phyloP scores from a whole-genome alignment of 2,888 invertebrate genomes.

The Zygaena filipendulae region DNA sequence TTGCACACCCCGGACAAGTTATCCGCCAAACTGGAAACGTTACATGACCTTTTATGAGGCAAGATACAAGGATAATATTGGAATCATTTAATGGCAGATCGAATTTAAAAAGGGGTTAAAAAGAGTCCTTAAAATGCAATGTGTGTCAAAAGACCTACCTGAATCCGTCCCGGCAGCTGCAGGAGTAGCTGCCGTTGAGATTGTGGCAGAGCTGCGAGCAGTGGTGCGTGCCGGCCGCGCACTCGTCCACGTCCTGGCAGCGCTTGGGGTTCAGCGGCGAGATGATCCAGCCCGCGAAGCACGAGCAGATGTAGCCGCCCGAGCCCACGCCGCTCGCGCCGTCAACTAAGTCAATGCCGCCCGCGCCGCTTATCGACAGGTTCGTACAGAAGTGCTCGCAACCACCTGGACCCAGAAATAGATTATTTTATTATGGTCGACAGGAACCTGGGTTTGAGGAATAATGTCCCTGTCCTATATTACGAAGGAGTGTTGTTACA shows the following conservation, averaged over 20 bases:
- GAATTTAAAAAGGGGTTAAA: no score
- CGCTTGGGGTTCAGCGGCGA: constrained; percentile 82
- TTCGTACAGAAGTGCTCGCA: constrained; percentile 94
- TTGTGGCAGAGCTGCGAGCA: constrained; percentile 96
- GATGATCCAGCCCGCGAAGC: constrained; percentile 87
- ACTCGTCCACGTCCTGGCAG: constrained; percentile 92
- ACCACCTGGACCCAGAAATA: constrained; percentile 75
- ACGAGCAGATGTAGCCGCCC: constrained; percentile 89
- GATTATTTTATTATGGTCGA: no score
- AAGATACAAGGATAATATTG: not conserved
- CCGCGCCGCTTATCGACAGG: constrained; percentile 56
- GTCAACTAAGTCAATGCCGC: no score
- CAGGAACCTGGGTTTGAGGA: no score
- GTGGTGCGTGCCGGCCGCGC: constrained; percentile 81
- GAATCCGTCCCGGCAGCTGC: constrained; percentile 88
- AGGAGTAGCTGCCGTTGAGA: constrained; percentile 91
- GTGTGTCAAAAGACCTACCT: constrained; percentile 26
- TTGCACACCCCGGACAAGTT: constrained; percentile 86
- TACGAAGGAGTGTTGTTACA: no score
- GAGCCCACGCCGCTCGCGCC: constrained; percentile 45
- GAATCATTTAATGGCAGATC: no score
- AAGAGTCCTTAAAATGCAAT: no score
- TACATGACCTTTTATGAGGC: constrained; percentile 3
- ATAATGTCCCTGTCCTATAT: no score
- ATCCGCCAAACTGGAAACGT: constrained; percentile 70